Conservation (phyloP, 1,140 invertebrate species). For the Cotesia glomerata region DNA sequence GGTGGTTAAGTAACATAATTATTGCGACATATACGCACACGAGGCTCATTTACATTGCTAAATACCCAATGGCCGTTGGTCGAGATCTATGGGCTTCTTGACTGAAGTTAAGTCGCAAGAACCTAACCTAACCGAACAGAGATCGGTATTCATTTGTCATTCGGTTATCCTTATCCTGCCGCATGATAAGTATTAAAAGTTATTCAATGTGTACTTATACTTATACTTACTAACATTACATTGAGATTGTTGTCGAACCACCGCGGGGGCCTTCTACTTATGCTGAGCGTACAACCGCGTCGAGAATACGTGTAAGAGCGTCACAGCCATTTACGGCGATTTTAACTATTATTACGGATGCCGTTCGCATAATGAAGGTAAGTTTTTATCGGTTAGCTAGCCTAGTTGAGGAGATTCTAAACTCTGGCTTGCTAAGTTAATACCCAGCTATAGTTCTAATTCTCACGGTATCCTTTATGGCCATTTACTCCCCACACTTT, state of each 20-base stretch:
- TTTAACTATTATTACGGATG: conserved; percentile 54
- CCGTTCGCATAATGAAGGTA: conserved; percentile 52
- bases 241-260: conserved; percentile 13
- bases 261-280: conserved; percentile 26
- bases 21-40: neutral
- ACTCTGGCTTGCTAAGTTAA: conserved; percentile 14
- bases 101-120: no score
- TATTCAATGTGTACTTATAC: neutral
- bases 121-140: no score
- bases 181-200: neutral
- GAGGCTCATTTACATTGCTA: conserved; percentile 23
- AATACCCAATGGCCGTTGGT: conserved; percentile 19
- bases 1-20: neutral
- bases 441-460: conserved; percentile 47
- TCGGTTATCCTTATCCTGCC: neutral
- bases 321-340: conserved; percentile 49
- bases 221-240: neutral
- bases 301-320: conserved; percentile 23
- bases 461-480: conserved; percentile 53
- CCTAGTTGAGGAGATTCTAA: conserved; percentile 38
- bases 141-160: conserved; percentile 36
- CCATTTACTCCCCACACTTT: neutral
- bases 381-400: conserved; percentile 46
- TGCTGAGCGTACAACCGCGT: conserved; percentile 14
- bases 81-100: neutral